A percentile compares a stretch with the other conserved stretches of the same genome.
These are phyloP conservation scores for Asobara japonica DNA, from an alignment of 1,140 invertebrate genomes.

Conservation along the genomic window DNA sequence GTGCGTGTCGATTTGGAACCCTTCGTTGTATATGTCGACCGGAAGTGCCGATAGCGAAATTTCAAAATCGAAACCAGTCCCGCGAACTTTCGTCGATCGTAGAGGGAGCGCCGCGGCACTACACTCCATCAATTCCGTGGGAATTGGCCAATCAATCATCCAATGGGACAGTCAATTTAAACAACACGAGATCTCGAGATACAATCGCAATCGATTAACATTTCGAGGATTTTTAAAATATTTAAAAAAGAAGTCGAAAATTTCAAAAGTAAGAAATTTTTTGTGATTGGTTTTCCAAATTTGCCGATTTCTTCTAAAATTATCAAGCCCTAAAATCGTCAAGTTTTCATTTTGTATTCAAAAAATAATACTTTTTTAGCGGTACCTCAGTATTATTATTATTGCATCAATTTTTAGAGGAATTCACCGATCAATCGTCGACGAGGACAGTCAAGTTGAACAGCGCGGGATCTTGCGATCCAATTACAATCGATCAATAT, in stretches of 20 bases:
- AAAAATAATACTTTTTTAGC: too few relatives aligned
- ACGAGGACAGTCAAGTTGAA: not conserved
- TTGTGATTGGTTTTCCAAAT: too few relatives aligned
- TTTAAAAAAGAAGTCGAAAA: too few relatives aligned
- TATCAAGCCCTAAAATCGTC: too few relatives aligned
- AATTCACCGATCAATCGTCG: not conserved
- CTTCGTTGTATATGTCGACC: not conserved
- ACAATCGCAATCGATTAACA: not conserved
- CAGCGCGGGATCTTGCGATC: not conserved
- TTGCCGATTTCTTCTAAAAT: too few relatives aligned
- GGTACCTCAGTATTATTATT: too few relatives aligned
- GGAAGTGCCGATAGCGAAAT: conserved; percentile 4
- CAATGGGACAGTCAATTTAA: not conserved
- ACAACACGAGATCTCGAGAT: not conserved
- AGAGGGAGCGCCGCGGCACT: not conserved
- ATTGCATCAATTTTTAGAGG: not conserved
- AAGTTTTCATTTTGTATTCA: too few relatives aligned
- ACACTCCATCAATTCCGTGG: not conserved
- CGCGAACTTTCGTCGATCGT: not conserved
- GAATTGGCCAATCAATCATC: not conserved
- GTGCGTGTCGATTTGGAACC: not conserved
- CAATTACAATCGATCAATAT: not conserved
- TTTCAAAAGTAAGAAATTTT: too few relatives aligned
- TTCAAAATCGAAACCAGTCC: not conserved
- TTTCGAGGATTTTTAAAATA: too few relatives aligned